These are phyloP conservation scores for Agrochola lota DNA, from an alignment of 2,888 invertebrate species.

Conservation along the genomic window DNA sequence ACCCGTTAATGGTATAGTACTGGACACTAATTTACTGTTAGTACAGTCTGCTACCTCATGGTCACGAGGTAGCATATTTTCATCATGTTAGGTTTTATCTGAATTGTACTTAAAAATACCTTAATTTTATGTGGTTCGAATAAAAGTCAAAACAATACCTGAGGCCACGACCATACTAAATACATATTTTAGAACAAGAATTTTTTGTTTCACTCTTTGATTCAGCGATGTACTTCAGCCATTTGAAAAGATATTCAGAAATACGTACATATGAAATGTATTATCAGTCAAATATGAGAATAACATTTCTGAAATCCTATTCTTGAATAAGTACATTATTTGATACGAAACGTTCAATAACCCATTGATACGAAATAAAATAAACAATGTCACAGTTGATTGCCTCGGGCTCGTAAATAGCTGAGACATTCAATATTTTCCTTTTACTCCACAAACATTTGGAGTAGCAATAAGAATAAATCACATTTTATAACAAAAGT, in stretches of 20 bases:
- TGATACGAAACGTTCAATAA: slow-evolving; percentile 29
- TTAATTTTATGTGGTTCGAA: background rate
- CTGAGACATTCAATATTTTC: slow-evolving; percentile 43
- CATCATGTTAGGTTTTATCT: background rate
- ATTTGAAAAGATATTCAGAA: background rate
- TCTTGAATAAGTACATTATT: slow-evolving; percentile 38
- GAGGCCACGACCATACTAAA: no score
- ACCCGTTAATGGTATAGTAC: slow-evolving; percentile 14
- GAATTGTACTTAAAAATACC: background rate
- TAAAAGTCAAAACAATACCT: background rate
- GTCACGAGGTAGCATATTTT: background rate
- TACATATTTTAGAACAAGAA: background rate
- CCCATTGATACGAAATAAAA: slow-evolving; percentile 26
- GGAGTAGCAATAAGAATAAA: slow-evolving; percentile 41
- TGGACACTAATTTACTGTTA: slow-evolving; percentile 14
- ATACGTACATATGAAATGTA: slow-evolving; percentile 7
- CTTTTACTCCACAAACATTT: slow-evolving; percentile 26
- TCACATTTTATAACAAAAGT: slow-evolving; percentile 37
- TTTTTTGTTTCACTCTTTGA: background rate
- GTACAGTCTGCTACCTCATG: background rate
- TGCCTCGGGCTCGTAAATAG: slow-evolving; percentile 35
- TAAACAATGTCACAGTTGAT: slow-evolving; percentile 47
- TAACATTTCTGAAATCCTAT: slow-evolving; percentile 15
- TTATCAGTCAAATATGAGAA: slow-evolving; percentile 20
- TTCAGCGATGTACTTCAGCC: background rate